A percentile compares a stretch with the other conserved stretches of the same genome.
These are phyloP conservation scores for Agonopterix arenella DNA, from an alignment of 2,888 invertebrate species.

Conservation along the genomic window DNA sequence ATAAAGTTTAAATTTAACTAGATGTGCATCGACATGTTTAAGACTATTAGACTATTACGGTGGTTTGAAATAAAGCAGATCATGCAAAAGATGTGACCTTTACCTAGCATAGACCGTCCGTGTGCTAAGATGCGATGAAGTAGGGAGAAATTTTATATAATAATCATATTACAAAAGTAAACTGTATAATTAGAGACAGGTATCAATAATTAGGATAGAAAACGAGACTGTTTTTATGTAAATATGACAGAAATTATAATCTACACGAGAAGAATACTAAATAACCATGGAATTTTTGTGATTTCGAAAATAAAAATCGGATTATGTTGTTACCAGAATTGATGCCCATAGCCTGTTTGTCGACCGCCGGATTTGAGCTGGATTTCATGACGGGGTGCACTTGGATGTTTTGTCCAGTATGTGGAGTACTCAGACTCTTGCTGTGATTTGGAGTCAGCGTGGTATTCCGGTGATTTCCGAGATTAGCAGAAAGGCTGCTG, in stretches of 20 bases:
- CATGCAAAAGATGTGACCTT: conserved; percentile 10
- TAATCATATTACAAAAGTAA: background rate
- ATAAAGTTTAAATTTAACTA: no score
- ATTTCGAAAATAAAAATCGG: no score
- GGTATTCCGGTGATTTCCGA: conserved; percentile 26
- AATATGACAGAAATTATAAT: no score
- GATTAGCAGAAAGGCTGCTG: conserved; percentile 29
- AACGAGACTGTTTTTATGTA: no score
- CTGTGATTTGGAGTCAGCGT: conserved; percentile 57
- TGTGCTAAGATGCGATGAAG: conserved; percentile 44
- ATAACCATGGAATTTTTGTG: no score
- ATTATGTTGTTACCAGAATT: conserved; percentile 40
- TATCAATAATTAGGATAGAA: no score
- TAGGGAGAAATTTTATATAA: conserved; percentile 18
- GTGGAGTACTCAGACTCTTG: conserved; percentile 63
- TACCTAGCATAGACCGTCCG: conserved; percentile 65
- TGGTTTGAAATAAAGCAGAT: no score
- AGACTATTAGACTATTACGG: no score
- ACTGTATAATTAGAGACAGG: no score
- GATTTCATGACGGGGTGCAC: conserved; percentile 71
- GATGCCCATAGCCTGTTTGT: conserved; percentile 71
- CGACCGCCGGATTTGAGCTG: conserved; percentile 68
- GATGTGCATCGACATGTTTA: no score
- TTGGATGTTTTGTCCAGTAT: conserved; percentile 58
- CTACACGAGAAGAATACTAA: no score